Base-by-base conservation (phyloP, 1,140 invertebrate genomes). In the Drosophila mojavensis region DNA sequence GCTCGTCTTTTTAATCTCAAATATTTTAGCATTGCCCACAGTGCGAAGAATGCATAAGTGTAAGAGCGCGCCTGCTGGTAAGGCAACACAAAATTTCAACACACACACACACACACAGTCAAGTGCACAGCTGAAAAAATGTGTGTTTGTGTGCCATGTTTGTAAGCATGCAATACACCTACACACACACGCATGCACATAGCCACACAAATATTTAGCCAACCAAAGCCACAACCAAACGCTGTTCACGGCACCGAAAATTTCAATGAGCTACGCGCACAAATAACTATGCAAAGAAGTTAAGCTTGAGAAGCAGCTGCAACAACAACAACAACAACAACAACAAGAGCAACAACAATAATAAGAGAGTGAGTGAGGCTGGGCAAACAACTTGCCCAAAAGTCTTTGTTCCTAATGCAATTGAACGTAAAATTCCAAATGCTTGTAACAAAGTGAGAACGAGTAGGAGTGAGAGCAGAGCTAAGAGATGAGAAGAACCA, bases 371-470 rank as follows among this genome's bases (percentile, higher is more conserved):
- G 15, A 41, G 36, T 51, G 63, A 72, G 48, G 30, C 70, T 66
- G 63, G 60, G 30, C 70, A 73, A 73, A 60, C 55, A 73, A 67
- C 55, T 60, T 48, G 63, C 28, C 70, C 63, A 74, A 70, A 70
- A 58, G 66, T 50, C 66, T 74, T 74, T 74, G 71, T 74, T 74
- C 58, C 66, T 70, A 74, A 74, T 74, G 66, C 71, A 74, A 74
- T 74, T 74, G 71, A 69, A 70, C 66, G 71, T 70, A 63, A 74
- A 74, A 74, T 70, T 74, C 17, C 58, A 51, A 74, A 74, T 74
- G 71, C 71, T 58, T 69, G 71, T 58, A 63, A 62, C 56, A 68
- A 30, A 67, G 45, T 68, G 50, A 74, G 50, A 73, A 3, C 39
- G 17, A 53, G 17, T 41, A 43, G 30, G 24, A 30, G 66, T 11